Base-by-base conservation (phyloP, 2,797 vertebrate genomes). In the Molossus alvarezi region DNA sequence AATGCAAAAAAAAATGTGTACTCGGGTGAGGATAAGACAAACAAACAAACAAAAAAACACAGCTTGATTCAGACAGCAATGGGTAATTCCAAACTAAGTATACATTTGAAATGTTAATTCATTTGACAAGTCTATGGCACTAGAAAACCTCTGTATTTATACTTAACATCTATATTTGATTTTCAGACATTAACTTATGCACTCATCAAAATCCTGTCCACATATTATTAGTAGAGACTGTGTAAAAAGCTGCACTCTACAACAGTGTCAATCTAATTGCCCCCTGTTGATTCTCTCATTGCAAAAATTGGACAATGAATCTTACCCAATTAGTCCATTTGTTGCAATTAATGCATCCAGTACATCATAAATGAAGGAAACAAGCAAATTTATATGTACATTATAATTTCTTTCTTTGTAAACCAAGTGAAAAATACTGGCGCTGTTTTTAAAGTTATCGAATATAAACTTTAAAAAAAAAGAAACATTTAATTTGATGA, bases 101-200 rank as follows among this genome's bases (percentile, higher is more conserved):
- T 81, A 79, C 91, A 84, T 90, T 57, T 97, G 83, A 85, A 88
- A 85, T 80, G 72, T 94, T 88, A 96, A 96, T 87, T 85, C 53
- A 64, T 69, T 79, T 93, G 45, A n/a, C 65, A 91, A 82, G 58
- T 88, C 77, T 9, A 76, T 83, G 29, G 33, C 69, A 88, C 33
- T 91, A 77, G 91, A 91, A 96, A 97, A 91, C 75, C 67, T n/a
- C 82, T 79, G 4, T 81, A 72, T 92, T 96, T 97, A 88, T 58
- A 95, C 57, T 75, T 96, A 72, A 91, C 12, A 25, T 80, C n/a
- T 88, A 81, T 83, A 96, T 88, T 73, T 95, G 91, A 95, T 96
- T 97, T 96, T 94, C 90, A 95, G 51, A 90, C 93, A 37, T 79
- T 79, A 97, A 94, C 96, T 96, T 83, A 86, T 85, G 67, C n/a